These are phyloP conservation scores for Tinea semifulvella DNA, from an alignment of 2,888 invertebrate species.

Conservation along the genomic window DNA sequence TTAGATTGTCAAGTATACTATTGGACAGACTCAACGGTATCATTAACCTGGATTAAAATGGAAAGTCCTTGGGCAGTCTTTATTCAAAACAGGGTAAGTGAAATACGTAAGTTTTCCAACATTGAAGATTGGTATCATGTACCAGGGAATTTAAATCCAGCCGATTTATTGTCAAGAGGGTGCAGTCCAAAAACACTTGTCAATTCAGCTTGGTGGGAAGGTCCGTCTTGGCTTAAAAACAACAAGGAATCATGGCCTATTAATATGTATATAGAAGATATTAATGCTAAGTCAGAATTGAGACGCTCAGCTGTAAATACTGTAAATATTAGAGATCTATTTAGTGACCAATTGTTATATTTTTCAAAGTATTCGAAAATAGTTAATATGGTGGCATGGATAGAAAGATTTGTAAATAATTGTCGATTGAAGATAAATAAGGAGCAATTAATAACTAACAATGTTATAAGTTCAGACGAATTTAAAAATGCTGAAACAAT, in stretches of 20 bases:
- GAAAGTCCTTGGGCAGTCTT: background rate
- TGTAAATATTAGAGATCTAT: background rate
- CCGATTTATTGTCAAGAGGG: constrained; percentile 11
- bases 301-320: constrained; percentile 3
- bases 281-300: constrained; percentile 3
- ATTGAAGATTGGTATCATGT: constrained; percentile 2
- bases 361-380: constrained; percentile 6
- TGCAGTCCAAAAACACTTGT: constrained; percentile 3
- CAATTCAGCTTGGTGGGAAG: background rate
- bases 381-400: constrained; percentile 5
- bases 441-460: background rate
- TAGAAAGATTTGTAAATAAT: constrained; percentile 3
- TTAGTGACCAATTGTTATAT: background rate
- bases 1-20: constrained; percentile 7
- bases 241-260: constrained; percentile 2
- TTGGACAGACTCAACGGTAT: constrained; percentile 10
- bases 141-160: constrained; percentile 12
- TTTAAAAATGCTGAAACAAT: background rate
- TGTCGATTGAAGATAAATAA: background rate
- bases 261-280: constrained; percentile 2
- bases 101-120: constrained; percentile 1
- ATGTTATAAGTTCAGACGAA: background rate
- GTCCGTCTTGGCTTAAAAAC: background rate
- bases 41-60: constrained; percentile 8
- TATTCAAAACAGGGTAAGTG: constrained; percentile 11